A percentile compares a stretch with the other conserved stretches of the same genome.
Evolutionary conservation across 2,888 invertebrate species (phyloP).

Genomic region (Drosophila peninsularis): DNA sequence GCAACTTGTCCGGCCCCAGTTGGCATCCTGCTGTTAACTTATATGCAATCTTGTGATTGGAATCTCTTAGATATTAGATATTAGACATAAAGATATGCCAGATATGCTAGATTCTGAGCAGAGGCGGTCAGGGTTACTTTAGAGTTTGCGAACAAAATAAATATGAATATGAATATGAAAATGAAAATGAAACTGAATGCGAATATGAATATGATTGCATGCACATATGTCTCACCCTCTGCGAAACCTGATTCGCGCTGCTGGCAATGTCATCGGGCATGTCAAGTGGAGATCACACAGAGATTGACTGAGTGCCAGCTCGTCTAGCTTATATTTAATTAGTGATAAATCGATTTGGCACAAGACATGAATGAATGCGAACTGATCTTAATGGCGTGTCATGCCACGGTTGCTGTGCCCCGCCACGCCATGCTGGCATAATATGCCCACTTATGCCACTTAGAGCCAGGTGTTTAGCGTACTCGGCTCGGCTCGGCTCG

Average conservation of each 20-base stretch:
- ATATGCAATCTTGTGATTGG: not conserved
- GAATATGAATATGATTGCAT: not conserved
- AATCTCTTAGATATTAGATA: not conserved
- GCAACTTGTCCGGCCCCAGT: not conserved
- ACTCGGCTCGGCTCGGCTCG: slow-evolving; percentile 5
- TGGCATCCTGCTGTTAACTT: not conserved
- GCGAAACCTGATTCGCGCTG: slow-evolving; percentile 1
- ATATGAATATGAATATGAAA: slow-evolving; percentile 1
- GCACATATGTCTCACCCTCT: not conserved
- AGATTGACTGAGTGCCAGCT: slow-evolving; percentile 17
- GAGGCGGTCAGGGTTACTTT: slow-evolving; percentile 1
- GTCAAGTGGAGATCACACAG: not conserved
- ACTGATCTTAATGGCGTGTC: slow-evolving; percentile 28
- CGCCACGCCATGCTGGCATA: slow-evolving; percentile 39
- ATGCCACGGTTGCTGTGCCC: slow-evolving; percentile 8
- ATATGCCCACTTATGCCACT: slow-evolving; percentile 42
- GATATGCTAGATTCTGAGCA: not conserved
- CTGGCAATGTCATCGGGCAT: slow-evolving; percentile 37
- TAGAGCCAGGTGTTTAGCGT: slow-evolving; percentile 12
- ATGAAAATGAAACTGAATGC: not conserved
- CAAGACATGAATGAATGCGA: slow-evolving; percentile 30
- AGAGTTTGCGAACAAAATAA: not conserved
- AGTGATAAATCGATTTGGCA: slow-evolving; percentile 57
- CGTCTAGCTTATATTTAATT: slow-evolving; percentile 35
- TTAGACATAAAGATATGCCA: not conserved